Base-by-base conservation (phyloP, 2,113 vertebrate species). In the Sapajus apella region DNA sequence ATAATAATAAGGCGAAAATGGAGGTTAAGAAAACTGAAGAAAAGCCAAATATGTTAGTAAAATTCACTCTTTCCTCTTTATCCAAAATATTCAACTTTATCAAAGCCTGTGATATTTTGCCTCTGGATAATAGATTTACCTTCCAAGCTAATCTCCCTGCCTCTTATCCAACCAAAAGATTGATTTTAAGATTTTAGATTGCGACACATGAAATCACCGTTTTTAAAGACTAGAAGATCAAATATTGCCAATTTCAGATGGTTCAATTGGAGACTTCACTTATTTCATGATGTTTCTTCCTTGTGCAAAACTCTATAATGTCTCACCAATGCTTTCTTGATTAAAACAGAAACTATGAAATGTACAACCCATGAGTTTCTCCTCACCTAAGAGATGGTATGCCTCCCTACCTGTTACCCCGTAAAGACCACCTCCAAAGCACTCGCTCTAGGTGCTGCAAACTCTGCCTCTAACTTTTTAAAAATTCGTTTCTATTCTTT, bases 31-130 rank as follows among this genome's bases (percentile, higher is more conserved):
- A 92, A 87, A 87, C 21, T 64, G 84, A 87, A 64, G n/a, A 66
- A 47, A 68, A 89, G 35, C 17, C 77, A 85, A 94, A 73, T 66
- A 50, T 66, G 30, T 73, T 52, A 79, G 45, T 16, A 85, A 96
- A 81, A 88, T 35, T 87, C 40, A 87, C n/a, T 83, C 18, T 68
- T 84, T 2, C 77, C 12, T 72, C 52, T 27, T 73, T 94, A 27
- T 93, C 30, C 27, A 91, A 96, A 97, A 83, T 89, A 87, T 30
- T 27, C 35, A 76, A 32, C 16, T 87, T 96, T 95, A 75, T 86
- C 76, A 97, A 92, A 81, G 35, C 5, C 45, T 37, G 72, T 4
- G 43, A 72, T 16, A 77, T 70, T 73, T 73, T 4, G 58, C 52
- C 32, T 86, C 40, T 76, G 12, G 68, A 64, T 89, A 89, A 91